A percentile compares a stretch with the other conserved stretches of the same genome.
Evolutionary conservation across 2,888 invertebrate genomes (phyloP).

Genomic region (Eupithecia subfuscata): DNA sequence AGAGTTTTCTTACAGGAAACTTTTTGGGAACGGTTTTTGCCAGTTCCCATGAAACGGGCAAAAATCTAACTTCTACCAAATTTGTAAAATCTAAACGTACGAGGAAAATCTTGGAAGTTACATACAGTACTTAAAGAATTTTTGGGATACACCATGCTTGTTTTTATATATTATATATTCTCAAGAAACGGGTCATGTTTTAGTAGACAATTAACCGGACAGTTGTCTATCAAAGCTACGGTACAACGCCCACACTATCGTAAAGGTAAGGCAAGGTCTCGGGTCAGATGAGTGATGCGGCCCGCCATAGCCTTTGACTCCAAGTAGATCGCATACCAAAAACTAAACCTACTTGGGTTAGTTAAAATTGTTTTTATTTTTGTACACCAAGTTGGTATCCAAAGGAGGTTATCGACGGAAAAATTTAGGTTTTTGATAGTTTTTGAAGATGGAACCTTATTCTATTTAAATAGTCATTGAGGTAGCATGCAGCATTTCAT

Average conservation of each 20-base stretch:
- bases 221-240: conserved; percentile 50
- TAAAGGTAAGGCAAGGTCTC: conserved; percentile 71
- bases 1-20: too few species aligned
- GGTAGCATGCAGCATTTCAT: too few species aligned
- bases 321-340: conserved; percentile 23
- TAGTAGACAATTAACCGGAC: conserved; percentile 33
- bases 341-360: neutral
- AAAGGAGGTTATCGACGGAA: neutral
- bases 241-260: conserved; percentile 49
- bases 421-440: neutral
- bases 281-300: conserved; percentile 75
- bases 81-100: too few species aligned
- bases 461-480: too few species aligned
- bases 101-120: neutral
- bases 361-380: neutral
- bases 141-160: neutral
- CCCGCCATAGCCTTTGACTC: conserved; percentile 79
- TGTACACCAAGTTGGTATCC: neutral
- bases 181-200: neutral
- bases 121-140: neutral
- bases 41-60: too few species aligned
- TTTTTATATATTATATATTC: neutral
- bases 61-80: too few species aligned
- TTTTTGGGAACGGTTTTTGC: too few species aligned
- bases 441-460: neutral